These are phyloP conservation scores for Stegodyphus mimosarum DNA, from an alignment of 1,140 invertebrate genomes.

Conservation along the genomic window DNA sequence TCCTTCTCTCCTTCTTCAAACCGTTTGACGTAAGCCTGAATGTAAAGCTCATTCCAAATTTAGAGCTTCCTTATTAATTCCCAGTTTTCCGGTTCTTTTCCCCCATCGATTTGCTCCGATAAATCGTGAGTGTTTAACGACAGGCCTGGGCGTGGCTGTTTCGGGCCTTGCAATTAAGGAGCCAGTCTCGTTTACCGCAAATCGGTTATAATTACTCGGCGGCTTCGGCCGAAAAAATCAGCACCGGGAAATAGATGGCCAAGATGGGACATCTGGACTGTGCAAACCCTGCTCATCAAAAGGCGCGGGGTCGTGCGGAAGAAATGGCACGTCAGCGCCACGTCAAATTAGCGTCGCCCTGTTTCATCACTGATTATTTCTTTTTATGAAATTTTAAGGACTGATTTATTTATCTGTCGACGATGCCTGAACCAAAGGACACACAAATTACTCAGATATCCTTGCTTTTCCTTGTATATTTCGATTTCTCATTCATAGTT, in stretches of 20 bases:
- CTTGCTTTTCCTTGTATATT: no score
- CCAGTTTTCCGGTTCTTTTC: not conserved
- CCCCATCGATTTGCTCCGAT: conserved; percentile 38
- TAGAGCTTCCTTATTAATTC: conserved; percentile 39
- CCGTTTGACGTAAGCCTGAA: conserved; percentile 12
- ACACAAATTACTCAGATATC: no score
- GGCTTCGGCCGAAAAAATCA: conserved; percentile 1
- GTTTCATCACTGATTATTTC: conserved; percentile 13
- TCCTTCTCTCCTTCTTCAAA: not conserved
- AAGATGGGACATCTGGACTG: not conserved
- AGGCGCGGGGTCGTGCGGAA: conserved; percentile 30
- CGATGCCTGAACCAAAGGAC: no score
- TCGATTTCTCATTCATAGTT: no score
- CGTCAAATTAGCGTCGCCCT: conserved; percentile 56
- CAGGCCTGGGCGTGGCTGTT: conserved; percentile 31
- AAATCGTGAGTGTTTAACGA: conserved; percentile 42
- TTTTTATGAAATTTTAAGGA: no score
- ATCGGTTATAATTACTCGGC: conserved; percentile 53
- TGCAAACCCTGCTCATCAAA: conserved; percentile 35
- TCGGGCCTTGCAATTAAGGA: conserved; percentile 44
- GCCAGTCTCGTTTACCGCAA: conserved; percentile 37
- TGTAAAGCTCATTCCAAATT: conserved; percentile 33
- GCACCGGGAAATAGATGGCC: not conserved
- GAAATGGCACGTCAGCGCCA: conserved; percentile 40
- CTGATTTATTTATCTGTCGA: no score